Evolutionary conservation across 2,797 vertebrate species (phyloP), one percentile per base, ranked within the genome.

Genomic region (Cynopterus sphinx): DNA sequence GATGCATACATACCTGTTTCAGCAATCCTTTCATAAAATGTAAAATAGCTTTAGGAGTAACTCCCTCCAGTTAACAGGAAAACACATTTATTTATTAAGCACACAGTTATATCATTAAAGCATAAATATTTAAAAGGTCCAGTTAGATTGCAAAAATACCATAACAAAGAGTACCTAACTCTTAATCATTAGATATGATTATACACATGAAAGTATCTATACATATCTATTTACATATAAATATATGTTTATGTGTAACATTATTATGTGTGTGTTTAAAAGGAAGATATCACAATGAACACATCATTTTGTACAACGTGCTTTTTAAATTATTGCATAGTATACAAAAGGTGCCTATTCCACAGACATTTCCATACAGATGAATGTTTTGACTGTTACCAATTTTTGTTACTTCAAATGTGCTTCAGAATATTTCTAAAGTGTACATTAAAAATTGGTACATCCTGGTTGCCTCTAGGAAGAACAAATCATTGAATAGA

Each of bases 21-120:
- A 92, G n/a, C n/a, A 86, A 71, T 33, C 67, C 36, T 82, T 89
- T 61, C 59, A 67, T 61, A 70, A 46, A 55, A 43, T 28, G 3
- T 46, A 82, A 82, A 85, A 79, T 94, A 70, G 41, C 63, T 93
- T 75, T 51, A 28, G 3, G 39, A 90, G 17, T 57, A 92, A 53
- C 24, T 95, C 28, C 51, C 74, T 96, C 49, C 79, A 67, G 41
- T 31, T 59, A 95, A 36, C 43, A 81, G 89, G 71, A 49, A 92
- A 81, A 84, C 73, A 70, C 9, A 28, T 70, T 70, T 86, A 77
- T 88, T 68, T 63, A 94, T 88, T 96, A 83, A 87, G 0, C n/a
- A 88, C 15, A 84, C 5, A 55, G 13, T 59, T 61, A 59, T 53
- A 49, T 82, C 49, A 59, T 55, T 92, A 41, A 85, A 28, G 22